These are phyloP conservation scores for Eleutherodactylus coqui DNA, from an alignment of 2,797 vertebrate species.

Conservation along the genomic window DNA sequence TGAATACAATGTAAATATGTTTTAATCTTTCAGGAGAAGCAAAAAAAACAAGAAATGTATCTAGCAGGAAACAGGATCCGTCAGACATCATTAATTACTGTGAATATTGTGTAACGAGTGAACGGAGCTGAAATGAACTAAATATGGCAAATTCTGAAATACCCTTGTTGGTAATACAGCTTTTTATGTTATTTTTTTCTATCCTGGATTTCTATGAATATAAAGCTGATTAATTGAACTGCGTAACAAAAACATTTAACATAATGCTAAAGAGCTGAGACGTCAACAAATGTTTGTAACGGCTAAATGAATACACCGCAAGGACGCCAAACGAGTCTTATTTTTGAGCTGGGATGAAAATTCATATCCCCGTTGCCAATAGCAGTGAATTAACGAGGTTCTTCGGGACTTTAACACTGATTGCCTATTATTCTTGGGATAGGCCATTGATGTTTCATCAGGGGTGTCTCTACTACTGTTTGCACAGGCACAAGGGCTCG, in stretches of 20 bases:
- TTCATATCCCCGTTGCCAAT: not conserved
- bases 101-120: not conserved
- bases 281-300: not conserved
- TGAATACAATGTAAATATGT: not conserved
- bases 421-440: not conserved
- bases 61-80: not conserved
- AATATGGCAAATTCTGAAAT: conserved; percentile 2
- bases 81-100: conserved; percentile 45
- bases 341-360: not conserved
- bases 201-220: not conserved
- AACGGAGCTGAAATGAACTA: conserved; percentile 3
- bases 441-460: not conserved
- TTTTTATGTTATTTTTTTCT: not conserved
- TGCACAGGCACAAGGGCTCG: not conserved
- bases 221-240: not conserved
- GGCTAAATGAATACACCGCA: not conserved
- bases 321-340: not conserved
- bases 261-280: conserved; percentile 10
- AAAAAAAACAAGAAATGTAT: conserved; percentile 34
- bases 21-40: conserved; percentile 40
- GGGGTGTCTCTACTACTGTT: not conserved
- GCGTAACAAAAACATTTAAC: not conserved
- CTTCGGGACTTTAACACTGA: not conserved
- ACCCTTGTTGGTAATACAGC: not conserved
- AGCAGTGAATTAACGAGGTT: not conserved